A percentile compares a stretch with the other conserved stretches of the same genome.
Evolutionary conservation across 2,888 invertebrate genomes (phyloP).

Genomic region (Caenorhabditis sp.): DNA sequence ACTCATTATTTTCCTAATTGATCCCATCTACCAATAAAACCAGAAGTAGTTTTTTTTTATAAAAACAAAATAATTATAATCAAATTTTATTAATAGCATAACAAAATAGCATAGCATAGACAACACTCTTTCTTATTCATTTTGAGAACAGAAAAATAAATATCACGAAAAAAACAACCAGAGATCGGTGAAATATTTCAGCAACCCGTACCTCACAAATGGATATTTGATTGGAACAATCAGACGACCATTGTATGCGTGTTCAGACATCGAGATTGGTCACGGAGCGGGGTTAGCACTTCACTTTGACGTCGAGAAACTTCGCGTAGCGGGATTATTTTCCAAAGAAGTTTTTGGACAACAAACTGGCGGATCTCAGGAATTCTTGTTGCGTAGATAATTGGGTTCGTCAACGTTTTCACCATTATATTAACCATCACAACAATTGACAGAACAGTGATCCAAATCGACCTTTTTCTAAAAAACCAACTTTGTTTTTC

Average conservation of each 20-base stretch:
- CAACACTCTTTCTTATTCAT: no score
- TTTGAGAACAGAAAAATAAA: no score
- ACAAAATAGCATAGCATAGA: no score
- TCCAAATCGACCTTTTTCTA: conserved; percentile 30
- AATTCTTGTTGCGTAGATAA: conserved; percentile 76
- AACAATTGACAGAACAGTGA: conserved; percentile 72
- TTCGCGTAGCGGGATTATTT: conserved; percentile 34
- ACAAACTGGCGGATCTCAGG: conserved; percentile 58
- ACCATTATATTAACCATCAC: conserved; percentile 75
- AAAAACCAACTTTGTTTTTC: no score
- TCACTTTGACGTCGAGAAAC: conserved; percentile 27
- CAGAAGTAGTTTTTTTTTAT: no score
- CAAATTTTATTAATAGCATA: no score
- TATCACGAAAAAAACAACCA: neutral
- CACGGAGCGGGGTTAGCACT: conserved; percentile 10
- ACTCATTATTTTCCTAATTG: no score
- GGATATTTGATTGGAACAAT: neutral
- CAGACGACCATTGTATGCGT: conserved; percentile 30
- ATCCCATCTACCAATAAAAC: no score
- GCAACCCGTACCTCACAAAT: neutral
- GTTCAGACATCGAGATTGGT: neutral
- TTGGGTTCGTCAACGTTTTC: conserved; percentile 78
- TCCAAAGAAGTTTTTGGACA: conserved; percentile 43
- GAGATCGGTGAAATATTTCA: neutral
- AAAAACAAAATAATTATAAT: no score